Conservation (phyloP, 2,797 vertebrate species). For the Arnoldichthys spilopterus region DNA sequence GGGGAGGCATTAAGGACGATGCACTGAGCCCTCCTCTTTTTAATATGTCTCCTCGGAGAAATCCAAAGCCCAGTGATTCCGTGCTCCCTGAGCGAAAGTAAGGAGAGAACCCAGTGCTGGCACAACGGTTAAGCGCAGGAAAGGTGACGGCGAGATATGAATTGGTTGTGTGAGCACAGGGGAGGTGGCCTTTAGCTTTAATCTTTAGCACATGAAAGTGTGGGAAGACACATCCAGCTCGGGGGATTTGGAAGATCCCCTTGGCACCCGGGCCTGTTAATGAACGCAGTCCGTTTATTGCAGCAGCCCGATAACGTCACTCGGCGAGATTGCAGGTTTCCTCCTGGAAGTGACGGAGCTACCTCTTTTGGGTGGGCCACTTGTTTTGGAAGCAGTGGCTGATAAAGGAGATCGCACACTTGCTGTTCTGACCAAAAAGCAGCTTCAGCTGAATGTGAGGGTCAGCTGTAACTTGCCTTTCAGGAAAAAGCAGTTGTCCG, state of each 20-base stretch:
- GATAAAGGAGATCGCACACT: not conserved
- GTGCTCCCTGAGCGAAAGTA: slow-evolving; percentile 6
- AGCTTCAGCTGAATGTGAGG: not conserved
- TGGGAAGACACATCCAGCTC: slow-evolving; percentile 46
- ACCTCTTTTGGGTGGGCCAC: slow-evolving; percentile 22
- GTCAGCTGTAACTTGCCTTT: not conserved
- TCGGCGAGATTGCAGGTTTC: slow-evolving; percentile 33
- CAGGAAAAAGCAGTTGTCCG: not conserved
- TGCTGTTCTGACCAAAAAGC: not conserved
- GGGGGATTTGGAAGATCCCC: slow-evolving; percentile 41
- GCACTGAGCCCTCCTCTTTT: slow-evolving; percentile 15
- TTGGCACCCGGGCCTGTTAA: slow-evolving; percentile 38
- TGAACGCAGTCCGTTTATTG: slow-evolving; percentile 48
- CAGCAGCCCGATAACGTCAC: slow-evolving; percentile 36
- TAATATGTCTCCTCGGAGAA: slow-evolving; percentile 9
- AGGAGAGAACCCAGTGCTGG: slow-evolving; percentile 15
- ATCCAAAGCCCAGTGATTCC: not conserved
- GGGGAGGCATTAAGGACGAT: slow-evolving; percentile 51
- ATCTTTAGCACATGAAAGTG: slow-evolving; percentile 55
- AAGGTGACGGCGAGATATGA: not conserved
- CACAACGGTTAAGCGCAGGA: not conserved
- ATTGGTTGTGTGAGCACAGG: slow-evolving; percentile 49
- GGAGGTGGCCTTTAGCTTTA: slow-evolving; percentile 51
- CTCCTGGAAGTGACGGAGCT: slow-evolving; percentile 17
- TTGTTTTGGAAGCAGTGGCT: slow-evolving; percentile 13